These are phyloP conservation scores for Drosophila nigricruria DNA, from an alignment of 2,888 invertebrate genomes.

Conservation along the genomic window DNA sequence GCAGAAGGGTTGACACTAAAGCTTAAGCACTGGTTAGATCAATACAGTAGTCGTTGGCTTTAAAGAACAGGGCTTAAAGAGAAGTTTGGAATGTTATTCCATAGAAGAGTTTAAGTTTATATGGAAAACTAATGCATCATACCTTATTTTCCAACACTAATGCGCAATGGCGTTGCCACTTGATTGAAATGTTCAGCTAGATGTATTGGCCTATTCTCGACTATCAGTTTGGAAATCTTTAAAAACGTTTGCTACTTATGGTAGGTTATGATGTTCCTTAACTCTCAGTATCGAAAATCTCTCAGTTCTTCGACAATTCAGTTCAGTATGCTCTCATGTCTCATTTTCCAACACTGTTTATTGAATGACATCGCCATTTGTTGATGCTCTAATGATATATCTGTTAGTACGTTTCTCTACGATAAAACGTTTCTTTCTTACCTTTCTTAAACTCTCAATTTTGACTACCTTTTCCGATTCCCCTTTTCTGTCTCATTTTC, in stretches of 20 bases:
- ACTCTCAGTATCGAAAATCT: not conserved
- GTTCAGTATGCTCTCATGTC: fast-evolving
- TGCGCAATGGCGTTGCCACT: not conserved
- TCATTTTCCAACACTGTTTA: not conserved
- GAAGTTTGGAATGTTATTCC: not conserved
- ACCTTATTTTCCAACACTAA: not conserved
- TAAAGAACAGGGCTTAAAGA: not conserved
- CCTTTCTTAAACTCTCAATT: not conserved
- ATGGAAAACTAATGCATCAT: not conserved
- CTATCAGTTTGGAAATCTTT: too few relatives aligned
- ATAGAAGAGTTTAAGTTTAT: not conserved
- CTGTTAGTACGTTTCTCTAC: not conserved
- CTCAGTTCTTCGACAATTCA: not conserved
- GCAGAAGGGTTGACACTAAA: constrained; percentile 5
- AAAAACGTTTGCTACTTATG: too few relatives aligned
- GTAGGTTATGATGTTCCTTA: too few relatives aligned
- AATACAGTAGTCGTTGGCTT: constrained; percentile 12
- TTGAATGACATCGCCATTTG: not conserved
- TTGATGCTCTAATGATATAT: not conserved
- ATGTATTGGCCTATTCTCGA: too few relatives aligned
- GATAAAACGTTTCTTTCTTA: too few relatives aligned
- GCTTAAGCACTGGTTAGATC: constrained; percentile 4
- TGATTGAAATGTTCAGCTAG: not conserved
- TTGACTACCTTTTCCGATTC: not conserved
- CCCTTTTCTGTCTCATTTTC: not conserved